A percentile compares a stretch with the other conserved stretches of the same genome.
phyloP scores from a whole-genome alignment of 2,888 invertebrate genomes.

The Troglohyphantes excavatus region DNA sequence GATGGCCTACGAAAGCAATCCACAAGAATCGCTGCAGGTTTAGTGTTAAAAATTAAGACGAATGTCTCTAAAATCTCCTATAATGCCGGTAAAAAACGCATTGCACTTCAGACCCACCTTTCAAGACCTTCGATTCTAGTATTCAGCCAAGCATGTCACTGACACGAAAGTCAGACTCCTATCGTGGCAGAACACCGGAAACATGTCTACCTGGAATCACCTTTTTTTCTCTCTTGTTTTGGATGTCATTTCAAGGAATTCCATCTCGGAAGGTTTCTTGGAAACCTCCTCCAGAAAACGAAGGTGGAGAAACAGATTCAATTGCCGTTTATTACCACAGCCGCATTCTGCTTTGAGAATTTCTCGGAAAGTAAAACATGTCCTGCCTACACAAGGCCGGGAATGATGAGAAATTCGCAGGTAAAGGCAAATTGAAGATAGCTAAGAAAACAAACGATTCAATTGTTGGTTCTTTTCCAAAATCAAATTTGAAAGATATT shows the following conservation, averaged over 20 bases:
- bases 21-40: too few species aligned
- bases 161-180: constrained; percentile 35
- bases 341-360: too few species aligned
- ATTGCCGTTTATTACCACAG: background rate
- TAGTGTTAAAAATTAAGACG: too few species aligned
- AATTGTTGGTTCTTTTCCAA: background rate
- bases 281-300: constrained; percentile 38
- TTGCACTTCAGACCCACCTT: background rate
- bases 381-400: background rate
- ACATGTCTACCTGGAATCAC: constrained; percentile 69
- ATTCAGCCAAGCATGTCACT: constrained; percentile 54
- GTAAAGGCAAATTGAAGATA: background rate
- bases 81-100: too few species aligned
- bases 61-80: too few species aligned
- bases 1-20: too few species aligned
- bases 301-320: constrained; percentile 6
- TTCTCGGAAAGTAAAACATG: constrained; percentile 1
- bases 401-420: too few species aligned
- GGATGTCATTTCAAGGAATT: constrained; percentile 60
- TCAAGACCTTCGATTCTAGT: constrained; percentile 11
- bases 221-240: constrained; percentile 34
- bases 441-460: background rate
- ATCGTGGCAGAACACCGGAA: constrained; percentile 59
- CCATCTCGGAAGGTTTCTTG: constrained; percentile 30
- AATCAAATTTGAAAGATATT: background rate